phyloP scores from a whole-genome alignment of 2,113 vertebrate genomes.

The Catharus fuscescens region DNA sequence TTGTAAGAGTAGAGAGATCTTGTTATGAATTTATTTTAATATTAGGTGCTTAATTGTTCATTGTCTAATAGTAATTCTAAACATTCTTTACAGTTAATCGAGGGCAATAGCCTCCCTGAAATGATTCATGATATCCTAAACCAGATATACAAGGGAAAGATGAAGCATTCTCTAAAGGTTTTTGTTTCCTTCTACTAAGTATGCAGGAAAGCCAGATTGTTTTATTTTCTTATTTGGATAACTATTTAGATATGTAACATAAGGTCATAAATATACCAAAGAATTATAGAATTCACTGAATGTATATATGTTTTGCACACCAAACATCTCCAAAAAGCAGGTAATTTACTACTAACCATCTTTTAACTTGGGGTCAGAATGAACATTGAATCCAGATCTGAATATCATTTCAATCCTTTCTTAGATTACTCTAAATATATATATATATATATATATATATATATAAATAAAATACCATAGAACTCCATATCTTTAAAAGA shows the following conservation, averaged over 20 bases:
- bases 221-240: neutral
- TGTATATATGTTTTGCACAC: neutral
- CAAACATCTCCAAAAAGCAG: neutral
- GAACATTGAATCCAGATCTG: neutral
- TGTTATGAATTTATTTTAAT: neutral
- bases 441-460: neutral
- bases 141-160: neutral
- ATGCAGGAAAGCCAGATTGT: neutral
- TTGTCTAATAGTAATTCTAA: neutral
- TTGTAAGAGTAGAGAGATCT: neutral
- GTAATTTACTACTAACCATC: neutral
- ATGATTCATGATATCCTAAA: neutral
- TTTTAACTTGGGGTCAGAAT: neutral
- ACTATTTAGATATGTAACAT: neutral
- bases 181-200: neutral
- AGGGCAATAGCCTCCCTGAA: neutral
- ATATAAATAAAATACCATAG: neutral
- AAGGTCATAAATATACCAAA: neutral
- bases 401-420: neutral
- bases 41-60: neutral
- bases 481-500: neutral
- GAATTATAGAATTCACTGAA: neutral
- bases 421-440: neutral
- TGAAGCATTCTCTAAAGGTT: neutral
- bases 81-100: neutral